A percentile compares a stretch with the other conserved stretches of the same genome.
These are phyloP conservation scores for Drosophila kuntzei DNA, from an alignment of 2,888 invertebrate species.

Conservation along the genomic window DNA sequence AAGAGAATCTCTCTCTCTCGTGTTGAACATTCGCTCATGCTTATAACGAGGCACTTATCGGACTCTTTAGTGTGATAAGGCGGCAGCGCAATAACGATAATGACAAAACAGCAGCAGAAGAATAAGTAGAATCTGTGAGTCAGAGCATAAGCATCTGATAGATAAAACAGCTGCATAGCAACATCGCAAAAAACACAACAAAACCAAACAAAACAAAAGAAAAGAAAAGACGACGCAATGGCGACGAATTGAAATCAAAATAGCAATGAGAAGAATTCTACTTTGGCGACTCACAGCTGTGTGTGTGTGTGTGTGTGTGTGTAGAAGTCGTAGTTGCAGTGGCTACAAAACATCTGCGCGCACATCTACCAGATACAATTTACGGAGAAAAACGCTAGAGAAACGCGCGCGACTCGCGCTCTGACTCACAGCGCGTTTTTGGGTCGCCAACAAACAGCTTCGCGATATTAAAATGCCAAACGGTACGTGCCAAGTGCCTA, in stretches of 20 bases:
- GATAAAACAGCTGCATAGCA: conserved; percentile 76
- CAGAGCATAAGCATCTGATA: conserved; percentile 68
- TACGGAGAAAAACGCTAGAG: conserved; percentile 34
- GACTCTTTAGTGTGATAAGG: conserved; percentile 15
- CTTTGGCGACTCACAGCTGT: conserved; percentile 41
- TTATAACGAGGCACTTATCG: conserved; percentile 22
- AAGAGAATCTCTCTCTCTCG: conserved; percentile 5
- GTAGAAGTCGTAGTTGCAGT: conserved; percentile 30
- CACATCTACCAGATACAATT: conserved; percentile 40
- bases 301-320: conserved; percentile 1
- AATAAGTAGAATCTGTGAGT: conserved; percentile 50
- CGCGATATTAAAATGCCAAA: conserved; percentile 57
- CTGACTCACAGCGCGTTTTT: conserved; percentile 57
- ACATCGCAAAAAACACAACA: conserved; percentile 36
- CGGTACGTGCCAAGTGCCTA: conserved; percentile 57
- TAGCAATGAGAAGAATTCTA: conserved; percentile 76
- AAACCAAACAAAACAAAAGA: neutral
- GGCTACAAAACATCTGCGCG: conserved; percentile 34
- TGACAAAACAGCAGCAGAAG: conserved; percentile 16
- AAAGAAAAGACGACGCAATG: conserved; percentile 13
- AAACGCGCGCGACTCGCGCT: conserved; percentile 47
- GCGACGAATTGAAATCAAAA: conserved; percentile 64
- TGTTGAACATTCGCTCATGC: conserved; percentile 14
- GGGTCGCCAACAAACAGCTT: conserved; percentile 7
- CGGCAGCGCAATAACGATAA: conserved; percentile 10